phyloP scores from a whole-genome alignment of 1,140 invertebrate genomes.

The Cheumatopsyche charites region DNA sequence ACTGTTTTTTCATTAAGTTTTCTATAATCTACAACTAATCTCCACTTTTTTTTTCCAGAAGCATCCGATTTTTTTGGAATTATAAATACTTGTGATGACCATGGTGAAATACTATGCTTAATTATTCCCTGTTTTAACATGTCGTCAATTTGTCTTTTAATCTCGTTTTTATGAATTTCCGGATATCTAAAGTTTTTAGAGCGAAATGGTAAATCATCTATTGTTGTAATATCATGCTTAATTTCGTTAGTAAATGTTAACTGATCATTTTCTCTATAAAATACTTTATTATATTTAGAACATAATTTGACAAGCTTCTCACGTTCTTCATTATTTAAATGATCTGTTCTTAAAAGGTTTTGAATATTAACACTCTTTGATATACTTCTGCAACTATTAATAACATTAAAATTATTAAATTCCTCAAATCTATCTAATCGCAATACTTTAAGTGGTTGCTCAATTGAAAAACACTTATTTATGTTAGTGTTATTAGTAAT shows the following conservation, averaged over 20 bases:
- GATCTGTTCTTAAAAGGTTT: not conserved
- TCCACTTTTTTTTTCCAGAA: conserved; percentile 50
- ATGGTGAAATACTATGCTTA: conserved; percentile 34
- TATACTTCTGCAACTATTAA: not conserved
- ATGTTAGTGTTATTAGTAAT: not conserved
- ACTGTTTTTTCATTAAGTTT: conserved; percentile 53
- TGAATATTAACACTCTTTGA: conserved; percentile 2
- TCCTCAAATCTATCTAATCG: not conserved
- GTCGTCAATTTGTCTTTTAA: conserved; percentile 47
- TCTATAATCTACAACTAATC: conserved; percentile 53
- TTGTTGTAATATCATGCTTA: conserved; percentile 46
- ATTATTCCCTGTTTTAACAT: conserved; percentile 44
- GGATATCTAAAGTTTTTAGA: conserved; percentile 51
- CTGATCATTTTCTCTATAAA: conserved; percentile 46
- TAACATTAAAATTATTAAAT: conserved; percentile 5
- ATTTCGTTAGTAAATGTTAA: conserved; percentile 47
- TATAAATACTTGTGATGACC: conserved; percentile 47
- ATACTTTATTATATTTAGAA: conserved; percentile 45
- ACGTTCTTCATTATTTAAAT: conserved; percentile 22
- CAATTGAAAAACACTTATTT: not conserved
- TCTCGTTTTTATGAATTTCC: conserved; percentile 49
- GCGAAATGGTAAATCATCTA: conserved; percentile 43
- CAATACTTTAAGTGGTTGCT: not conserved
- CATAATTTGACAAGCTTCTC: conserved; percentile 24
- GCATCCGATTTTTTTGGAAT: conserved; percentile 51